Base-by-base conservation (phyloP, 2,797 vertebrate species). In the Dicrostonyx torquatus region DNA sequence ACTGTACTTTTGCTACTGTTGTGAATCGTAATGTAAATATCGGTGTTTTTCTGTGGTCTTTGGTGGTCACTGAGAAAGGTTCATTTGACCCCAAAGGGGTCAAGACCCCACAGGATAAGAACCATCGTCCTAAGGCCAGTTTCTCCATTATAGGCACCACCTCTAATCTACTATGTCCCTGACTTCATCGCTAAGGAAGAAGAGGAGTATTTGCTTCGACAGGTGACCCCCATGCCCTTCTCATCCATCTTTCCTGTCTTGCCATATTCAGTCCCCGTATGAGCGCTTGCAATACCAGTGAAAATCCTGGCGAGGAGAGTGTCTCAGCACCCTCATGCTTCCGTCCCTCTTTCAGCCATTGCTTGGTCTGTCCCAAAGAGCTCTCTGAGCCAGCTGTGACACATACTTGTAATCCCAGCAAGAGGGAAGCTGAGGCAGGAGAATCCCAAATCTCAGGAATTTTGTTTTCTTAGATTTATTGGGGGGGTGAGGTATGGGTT, bases 131-230 rank as follows among this genome's bases (percentile, higher is more conserved):
- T 48, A 48, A 84, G 18, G 43, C 68, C 31, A 18, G 10, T 94
- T 55, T 97, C 91, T 93, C 77, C 55, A 29, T 94, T 78, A 24
- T 94, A 99, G 98, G 98, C 97, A 90, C 98, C 98, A 22, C 98
- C 98, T 31, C 98, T 98, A 29, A 99, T 98, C 29, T 99, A 98
- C 98, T 99, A 99, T 97, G 97, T 99, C 94, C 99, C 99, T 37
- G 98, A 99, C 95, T 99, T 99, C 97, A 99, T 99, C 98, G 98
- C 98, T 0, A 98, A 98, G 66, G 98, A 98, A 0, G 99, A 99
- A 91, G 99, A 99, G 97, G 96, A 98, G 20, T 97, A 98, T 95
- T 98, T 99, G 34, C 98, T 99, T 24, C 98, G 98, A 91, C 98
- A 99, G 98, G 98, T 99, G 96, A 96, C 55, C 76, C 15, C 55